These are phyloP conservation scores for Eudasyphora cyanicolor DNA, from an alignment of 2,888 invertebrate species.

Conservation along the genomic window DNA sequence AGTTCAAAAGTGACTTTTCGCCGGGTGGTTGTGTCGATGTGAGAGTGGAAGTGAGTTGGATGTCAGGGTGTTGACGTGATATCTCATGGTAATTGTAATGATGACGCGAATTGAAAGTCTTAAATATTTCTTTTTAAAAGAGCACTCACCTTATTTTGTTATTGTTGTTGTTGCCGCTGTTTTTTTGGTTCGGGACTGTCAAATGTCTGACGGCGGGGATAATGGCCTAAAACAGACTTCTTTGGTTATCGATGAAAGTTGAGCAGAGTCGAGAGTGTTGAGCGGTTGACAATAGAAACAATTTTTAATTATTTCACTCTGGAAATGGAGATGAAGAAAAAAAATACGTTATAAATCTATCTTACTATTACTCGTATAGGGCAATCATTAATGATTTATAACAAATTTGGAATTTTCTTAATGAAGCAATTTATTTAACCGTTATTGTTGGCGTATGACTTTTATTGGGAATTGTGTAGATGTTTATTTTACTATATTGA, in stretches of 20 bases:
- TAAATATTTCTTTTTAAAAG: slow-evolving; percentile 31
- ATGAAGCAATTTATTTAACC: no score
- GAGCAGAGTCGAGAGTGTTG: not conserved
- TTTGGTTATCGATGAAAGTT: slow-evolving; percentile 35
- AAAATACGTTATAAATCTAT: not conserved
- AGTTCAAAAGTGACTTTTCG: slow-evolving; percentile 39
- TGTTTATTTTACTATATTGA: no score
- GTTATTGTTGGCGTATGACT: no score
- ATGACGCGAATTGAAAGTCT: not conserved
- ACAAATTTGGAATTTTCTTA: no score
- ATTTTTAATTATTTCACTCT: no score
- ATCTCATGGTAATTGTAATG: slow-evolving; percentile 3
- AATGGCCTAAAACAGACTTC: slow-evolving; percentile 19
- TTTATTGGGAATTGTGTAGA: no score
- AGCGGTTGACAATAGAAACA: not conserved
- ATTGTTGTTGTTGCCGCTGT: slow-evolving; percentile 9
- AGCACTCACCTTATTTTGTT: slow-evolving; percentile 54
- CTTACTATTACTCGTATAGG: no score
- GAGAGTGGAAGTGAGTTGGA: not conserved
- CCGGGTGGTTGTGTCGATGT: not conserved
- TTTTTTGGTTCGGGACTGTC: not conserved
- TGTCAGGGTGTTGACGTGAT: not conserved
- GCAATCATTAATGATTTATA: no score
- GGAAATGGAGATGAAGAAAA: slow-evolving; percentile 30
- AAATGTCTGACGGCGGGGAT: not conserved